These are phyloP conservation scores for Linepithema humile DNA, from an alignment of 1,140 invertebrate species.

Conservation along the genomic window DNA sequence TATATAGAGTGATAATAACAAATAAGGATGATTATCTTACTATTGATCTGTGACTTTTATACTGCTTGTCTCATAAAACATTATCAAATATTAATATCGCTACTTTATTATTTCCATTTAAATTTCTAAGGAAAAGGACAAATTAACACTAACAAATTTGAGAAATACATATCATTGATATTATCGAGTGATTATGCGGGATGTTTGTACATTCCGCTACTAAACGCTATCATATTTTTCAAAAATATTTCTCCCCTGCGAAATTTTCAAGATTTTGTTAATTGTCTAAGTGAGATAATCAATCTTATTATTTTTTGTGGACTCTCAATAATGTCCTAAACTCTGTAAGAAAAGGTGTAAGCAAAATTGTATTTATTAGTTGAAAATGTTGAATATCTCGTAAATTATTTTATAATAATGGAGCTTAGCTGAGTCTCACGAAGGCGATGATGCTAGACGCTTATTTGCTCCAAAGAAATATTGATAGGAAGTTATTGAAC, in stretches of 20 bases:
- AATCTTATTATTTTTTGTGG: slow-evolving; percentile 36
- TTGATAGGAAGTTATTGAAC: slow-evolving; percentile 66
- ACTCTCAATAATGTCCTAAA: slow-evolving; percentile 11
- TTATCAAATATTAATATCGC: neutral
- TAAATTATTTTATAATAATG: slow-evolving; percentile 72
- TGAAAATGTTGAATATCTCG: slow-evolving; percentile 71
- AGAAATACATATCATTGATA: slow-evolving; percentile 66
- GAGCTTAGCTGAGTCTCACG: slow-evolving; percentile 77
- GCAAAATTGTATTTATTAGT: slow-evolving; percentile 77
- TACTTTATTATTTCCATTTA: no score
- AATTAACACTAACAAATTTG: neutral
- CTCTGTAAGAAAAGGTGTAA: slow-evolving; percentile 62
- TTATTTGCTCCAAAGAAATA: slow-evolving; percentile 78
- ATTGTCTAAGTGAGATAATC: slow-evolving; percentile 62
- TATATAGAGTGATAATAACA: slow-evolving; percentile 47
- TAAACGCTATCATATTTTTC: no score
- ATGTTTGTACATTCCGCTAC: no score
- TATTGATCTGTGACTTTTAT: slow-evolving; percentile 16
- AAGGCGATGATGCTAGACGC: slow-evolving; percentile 81
- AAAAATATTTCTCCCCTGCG: neutral
- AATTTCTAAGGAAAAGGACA: neutral
- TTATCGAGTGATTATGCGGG: no score
- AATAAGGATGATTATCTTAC: slow-evolving; percentile 68
- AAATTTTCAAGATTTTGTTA: slow-evolving; percentile 3
- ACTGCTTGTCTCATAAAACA: neutral